A percentile compares a stretch with the other conserved stretches of the same genome.
phyloP scores from a whole-genome alignment of 1,140 invertebrate species.

The Asbolus verrucosus region DNA sequence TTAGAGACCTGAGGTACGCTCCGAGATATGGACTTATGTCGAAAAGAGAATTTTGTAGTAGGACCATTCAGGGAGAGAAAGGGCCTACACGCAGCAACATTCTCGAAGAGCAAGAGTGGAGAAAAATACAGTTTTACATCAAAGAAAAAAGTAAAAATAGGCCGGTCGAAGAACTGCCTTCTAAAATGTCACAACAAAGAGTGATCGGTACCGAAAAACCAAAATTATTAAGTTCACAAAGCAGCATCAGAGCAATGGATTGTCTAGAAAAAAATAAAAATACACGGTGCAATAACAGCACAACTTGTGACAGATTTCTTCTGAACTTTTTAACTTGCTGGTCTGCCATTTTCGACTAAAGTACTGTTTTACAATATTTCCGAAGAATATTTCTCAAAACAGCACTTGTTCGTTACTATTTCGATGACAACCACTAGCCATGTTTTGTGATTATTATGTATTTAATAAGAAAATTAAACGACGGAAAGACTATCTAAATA shows the following conservation, averaged over 20 bases:
- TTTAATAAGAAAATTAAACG: slow-evolving; percentile 26
- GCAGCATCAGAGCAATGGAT: slow-evolving; percentile 42
- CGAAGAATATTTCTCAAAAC: slow-evolving; percentile 5
- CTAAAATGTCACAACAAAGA: slow-evolving; percentile 55
- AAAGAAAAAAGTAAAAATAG: slow-evolving; percentile 57
- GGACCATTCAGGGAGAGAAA: slow-evolving; percentile 56
- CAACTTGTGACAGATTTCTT: slow-evolving; percentile 58
- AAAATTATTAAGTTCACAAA: slow-evolving; percentile 51
- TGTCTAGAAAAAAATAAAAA: slow-evolving; percentile 35
- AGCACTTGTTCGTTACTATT: slow-evolving; percentile 12
- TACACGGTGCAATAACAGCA: slow-evolving; percentile 39
- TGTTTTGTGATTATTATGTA: slow-evolving; percentile 25
- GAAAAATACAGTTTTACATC: slow-evolving; percentile 59
- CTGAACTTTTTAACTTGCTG: slow-evolving; percentile 62
- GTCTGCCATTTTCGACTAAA: slow-evolving; percentile 62
- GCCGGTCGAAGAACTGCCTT: slow-evolving; percentile 54
- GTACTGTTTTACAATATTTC: slow-evolving; percentile 20
- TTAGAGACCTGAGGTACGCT: slow-evolving; percentile 58
- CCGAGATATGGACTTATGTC: slow-evolving; percentile 62
- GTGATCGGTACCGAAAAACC: slow-evolving; percentile 51
- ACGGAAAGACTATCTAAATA: slow-evolving; percentile 22
- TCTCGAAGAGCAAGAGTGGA: slow-evolving; percentile 59
- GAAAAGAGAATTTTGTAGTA: slow-evolving; percentile 58
- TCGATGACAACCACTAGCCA: slow-evolving; percentile 25
- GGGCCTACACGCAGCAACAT: slow-evolving; percentile 61